Percentiles rank a stretch among this genome's conserved stretches.
Evolutionary conservation across 2,888 invertebrate genomes (phyloP).

Genomic region (Melanargia galathea): DNA sequence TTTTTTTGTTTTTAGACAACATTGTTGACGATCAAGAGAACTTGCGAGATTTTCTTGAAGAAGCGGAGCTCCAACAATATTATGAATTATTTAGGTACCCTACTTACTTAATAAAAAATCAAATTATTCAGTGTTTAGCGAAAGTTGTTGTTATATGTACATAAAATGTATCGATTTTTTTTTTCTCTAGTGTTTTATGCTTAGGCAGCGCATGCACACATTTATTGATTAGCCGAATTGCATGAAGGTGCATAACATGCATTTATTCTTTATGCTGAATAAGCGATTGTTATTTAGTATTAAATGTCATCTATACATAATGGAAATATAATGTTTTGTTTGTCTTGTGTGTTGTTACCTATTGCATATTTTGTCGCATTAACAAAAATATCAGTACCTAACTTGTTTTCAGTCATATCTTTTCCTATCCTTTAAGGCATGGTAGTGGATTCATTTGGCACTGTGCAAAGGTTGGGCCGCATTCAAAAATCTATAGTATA

Average conservation of each 20-base stretch:
- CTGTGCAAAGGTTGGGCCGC: no score
- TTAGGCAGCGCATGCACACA: constrained; percentile 20
- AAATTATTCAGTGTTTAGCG: constrained; percentile 15
- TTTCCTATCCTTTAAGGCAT: no score
- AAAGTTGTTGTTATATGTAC: constrained; percentile 10
- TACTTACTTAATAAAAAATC: constrained; percentile 24
- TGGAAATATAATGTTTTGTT: no score
- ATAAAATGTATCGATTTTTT: constrained; percentile 14
- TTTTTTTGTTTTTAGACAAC: constrained; percentile 56
- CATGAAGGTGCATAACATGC: neutral
- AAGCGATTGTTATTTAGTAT: neutral
- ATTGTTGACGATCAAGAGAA: constrained; percentile 60
- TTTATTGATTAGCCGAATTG: constrained; percentile 19
- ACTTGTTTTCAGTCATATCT: no score
- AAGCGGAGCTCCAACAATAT: constrained; percentile 97
- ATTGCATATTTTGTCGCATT: no score
- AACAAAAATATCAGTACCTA: no score
- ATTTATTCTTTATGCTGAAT: constrained; percentile 1
- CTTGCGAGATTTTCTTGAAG: constrained; percentile 91
- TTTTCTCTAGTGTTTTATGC: constrained; percentile 3
- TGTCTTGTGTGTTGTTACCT: no score
- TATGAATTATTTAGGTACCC: constrained; percentile 72
- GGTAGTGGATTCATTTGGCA: no score
- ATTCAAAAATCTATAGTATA: no score
- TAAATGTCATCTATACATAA: no score